phyloP scores from a whole-genome alignment of 64 coral and sea anemone genomes.

The Montipora sp. region DNA sequence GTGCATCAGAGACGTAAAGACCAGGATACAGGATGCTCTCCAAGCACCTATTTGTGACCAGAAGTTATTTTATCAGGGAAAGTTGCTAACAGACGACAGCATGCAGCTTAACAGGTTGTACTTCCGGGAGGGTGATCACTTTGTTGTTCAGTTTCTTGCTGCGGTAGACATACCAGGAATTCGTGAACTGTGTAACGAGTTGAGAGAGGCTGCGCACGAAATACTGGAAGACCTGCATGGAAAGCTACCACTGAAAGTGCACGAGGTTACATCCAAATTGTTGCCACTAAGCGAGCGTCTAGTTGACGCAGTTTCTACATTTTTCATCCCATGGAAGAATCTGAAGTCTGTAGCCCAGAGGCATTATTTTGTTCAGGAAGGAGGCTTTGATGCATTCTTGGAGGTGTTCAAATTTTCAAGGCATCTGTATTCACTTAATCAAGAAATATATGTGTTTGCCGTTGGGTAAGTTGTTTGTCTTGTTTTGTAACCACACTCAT shows the following conservation, averaged over 20 bases:
- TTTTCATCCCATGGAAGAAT: slow-evolving; percentile 88
- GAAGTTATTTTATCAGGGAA: slow-evolving; percentile 52
- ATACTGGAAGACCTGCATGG: background rate
- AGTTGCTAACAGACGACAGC: slow-evolving; percentile 15
- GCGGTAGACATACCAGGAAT: slow-evolving; percentile 50
- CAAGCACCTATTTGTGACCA: slow-evolving; percentile 64
- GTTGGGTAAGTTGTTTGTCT: background rate
- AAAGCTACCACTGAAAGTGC: background rate
- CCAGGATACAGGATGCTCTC: slow-evolving; percentile 18
- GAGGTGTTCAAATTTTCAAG: slow-evolving; percentile 81
- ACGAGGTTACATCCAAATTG: background rate
- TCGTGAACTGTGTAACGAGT: slow-evolving; percentile 1
- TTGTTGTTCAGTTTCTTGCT: slow-evolving; percentile 54
- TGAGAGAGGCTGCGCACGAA: slow-evolving; percentile 30
- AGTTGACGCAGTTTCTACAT: slow-evolving; percentile 43
- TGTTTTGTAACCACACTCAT: background rate
- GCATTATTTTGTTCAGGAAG: slow-evolving; percentile 93
- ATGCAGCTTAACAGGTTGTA: slow-evolving; percentile 61
- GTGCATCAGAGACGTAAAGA: slow-evolving; percentile 55
- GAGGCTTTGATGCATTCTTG: slow-evolving; percentile 87
- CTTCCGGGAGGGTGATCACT: slow-evolving; percentile 57
- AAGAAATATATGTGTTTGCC: background rate
- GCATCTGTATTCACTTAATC: slow-evolving; percentile 37
- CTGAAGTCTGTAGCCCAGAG: slow-evolving; percentile 68
- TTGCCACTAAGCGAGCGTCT: slow-evolving; percentile 55